A percentile compares a stretch with the other conserved stretches of the same genome.
phyloP scores from a whole-genome alignment of 1,140 invertebrate genomes.

The Apocrypta bakeri region DNA sequence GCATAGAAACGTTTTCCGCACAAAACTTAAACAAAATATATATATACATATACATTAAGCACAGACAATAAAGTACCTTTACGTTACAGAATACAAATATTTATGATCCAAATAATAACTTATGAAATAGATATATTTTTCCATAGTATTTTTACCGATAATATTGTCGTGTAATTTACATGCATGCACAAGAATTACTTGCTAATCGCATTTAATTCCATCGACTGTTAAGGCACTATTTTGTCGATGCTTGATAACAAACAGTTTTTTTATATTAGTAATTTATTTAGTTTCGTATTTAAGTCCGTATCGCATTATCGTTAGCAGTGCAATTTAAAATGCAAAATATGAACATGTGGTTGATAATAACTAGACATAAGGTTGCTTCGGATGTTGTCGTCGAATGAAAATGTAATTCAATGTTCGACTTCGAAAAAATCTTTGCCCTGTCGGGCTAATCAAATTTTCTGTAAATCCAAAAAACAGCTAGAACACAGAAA shows the following conservation, averaged over 20 bases:
- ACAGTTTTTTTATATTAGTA: neutral
- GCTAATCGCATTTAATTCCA: too few relatives aligned
- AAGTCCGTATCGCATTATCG: neutral
- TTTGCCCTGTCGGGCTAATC: neutral
- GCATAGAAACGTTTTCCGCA: neutral
- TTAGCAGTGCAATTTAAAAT: neutral
- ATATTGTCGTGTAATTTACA: neutral
- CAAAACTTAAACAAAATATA: neutral
- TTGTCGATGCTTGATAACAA: neutral
- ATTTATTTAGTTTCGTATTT: neutral
- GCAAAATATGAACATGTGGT: slow-evolving; percentile 36
- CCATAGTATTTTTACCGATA: neutral
- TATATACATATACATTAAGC: too few relatives aligned
- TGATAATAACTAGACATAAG: slow-evolving; percentile 48
- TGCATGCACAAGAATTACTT: neutral
- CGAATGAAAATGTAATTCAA: neutral
- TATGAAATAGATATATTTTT: neutral
- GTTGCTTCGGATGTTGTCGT: slow-evolving; percentile 14
- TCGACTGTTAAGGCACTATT: neutral
- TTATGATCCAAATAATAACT: neutral
- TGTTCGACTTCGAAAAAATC: slow-evolving; percentile 18
- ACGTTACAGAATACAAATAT: neutral
- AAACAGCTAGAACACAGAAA: neutral
- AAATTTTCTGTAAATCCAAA: slow-evolving; percentile 17
- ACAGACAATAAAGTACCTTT: slow-evolving; percentile 27